Conservation (phyloP, 2,888 invertebrate genomes). For the Luffia ferchaultella region DNA sequence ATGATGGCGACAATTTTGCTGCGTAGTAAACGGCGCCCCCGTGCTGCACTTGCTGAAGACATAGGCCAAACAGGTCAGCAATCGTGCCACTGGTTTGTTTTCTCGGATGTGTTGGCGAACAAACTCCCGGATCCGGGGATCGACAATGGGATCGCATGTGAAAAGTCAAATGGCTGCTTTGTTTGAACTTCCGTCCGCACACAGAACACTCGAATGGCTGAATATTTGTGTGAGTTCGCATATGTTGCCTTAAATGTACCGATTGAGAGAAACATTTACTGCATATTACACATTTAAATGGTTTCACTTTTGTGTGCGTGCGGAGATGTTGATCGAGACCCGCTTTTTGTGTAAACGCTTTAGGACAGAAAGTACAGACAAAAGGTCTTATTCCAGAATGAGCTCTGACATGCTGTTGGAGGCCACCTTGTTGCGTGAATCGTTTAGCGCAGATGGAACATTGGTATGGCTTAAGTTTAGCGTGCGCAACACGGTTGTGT, state of each 20-base stretch:
- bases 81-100: constrained; percentile 19
- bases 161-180: constrained; percentile 55
- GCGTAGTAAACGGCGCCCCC: constrained; percentile 49
- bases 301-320: constrained; percentile 55
- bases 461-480: constrained; percentile 48
- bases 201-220: constrained; percentile 52
- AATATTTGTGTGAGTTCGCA: constrained; percentile 58
- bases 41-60: constrained; percentile 42
- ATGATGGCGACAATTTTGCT: constrained; percentile 31
- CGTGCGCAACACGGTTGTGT: constrained; percentile 44
- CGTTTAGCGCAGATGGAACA: constrained; percentile 49
- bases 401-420: constrained; percentile 58
- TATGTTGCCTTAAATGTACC: constrained; percentile 54
- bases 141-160: constrained; percentile 50
- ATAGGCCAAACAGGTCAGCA: constrained; percentile 28
- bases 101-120: constrained; percentile 25
- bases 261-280: constrained; percentile 55
- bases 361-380: constrained; percentile 45
- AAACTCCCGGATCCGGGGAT: constrained; percentile 24
- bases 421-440: constrained; percentile 53
- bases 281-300: constrained; percentile 54
- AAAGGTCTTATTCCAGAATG: constrained; percentile 53
- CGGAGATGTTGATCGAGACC: constrained; percentile 56
- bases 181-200: constrained; percentile 49
- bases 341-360: constrained; percentile 55